phyloP scores from a whole-genome alignment of 2,888 invertebrate genomes.

The Apotomis capreana region DNA sequence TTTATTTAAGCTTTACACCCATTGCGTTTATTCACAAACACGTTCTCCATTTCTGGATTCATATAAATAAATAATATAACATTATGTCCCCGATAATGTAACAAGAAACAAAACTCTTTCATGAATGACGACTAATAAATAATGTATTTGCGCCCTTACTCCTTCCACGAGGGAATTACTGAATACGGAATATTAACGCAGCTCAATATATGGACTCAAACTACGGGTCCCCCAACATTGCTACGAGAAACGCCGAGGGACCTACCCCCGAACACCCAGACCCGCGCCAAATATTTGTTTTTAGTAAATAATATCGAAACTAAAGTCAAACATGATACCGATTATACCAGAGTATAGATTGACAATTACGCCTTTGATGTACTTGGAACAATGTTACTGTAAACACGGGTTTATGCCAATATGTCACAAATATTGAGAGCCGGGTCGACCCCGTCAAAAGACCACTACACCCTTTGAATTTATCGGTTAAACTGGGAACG shows the following conservation, averaged over 20 bases:
- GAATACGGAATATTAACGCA: constrained; percentile 22
- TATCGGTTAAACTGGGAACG: constrained; percentile 9
- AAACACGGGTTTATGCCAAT: constrained; percentile 23
- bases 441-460: constrained; percentile 33
- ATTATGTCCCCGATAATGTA: not conserved
- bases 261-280: constrained; percentile 21
- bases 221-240: constrained; percentile 25
- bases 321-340: constrained; percentile 35
- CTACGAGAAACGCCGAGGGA: constrained; percentile 17
- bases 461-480: constrained; percentile 16
- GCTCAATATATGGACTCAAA: constrained; percentile 19
- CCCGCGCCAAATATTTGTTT: constrained; percentile 35
- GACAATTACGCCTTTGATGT: constrained; percentile 35
- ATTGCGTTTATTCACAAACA: no score
- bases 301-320: constrained; percentile 39
- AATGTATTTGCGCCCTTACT: constrained; percentile 4
- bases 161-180: constrained; percentile 8
- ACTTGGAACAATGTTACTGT: constrained; percentile 32
- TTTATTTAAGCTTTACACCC: no score
- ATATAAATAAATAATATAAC: no score
- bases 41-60: no score
- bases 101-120: not conserved
- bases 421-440: constrained; percentile 25
- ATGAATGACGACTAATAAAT: constrained; percentile 10
- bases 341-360: constrained; percentile 24